Evolutionary conservation across 2,888 invertebrate genomes (phyloP).

Genomic region (Amphipyra berbera): DNA sequence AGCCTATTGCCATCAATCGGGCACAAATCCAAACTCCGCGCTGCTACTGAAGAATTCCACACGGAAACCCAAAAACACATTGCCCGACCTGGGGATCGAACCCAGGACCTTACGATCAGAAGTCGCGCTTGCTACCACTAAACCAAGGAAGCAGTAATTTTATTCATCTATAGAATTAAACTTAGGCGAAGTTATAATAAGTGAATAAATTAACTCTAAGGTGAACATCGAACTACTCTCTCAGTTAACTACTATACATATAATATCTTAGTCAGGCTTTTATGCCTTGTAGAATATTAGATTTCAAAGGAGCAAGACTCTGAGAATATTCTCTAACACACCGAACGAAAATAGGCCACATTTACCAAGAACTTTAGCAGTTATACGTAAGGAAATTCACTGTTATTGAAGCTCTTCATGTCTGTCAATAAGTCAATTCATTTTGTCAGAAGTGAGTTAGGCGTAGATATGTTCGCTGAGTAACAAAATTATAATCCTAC

Average conservation of each 20-base stretch:
- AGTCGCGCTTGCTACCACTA: no score
- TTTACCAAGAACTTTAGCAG: constrained; percentile 29
- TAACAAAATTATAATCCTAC: constrained; percentile 65
- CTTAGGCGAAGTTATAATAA: constrained; percentile 15
- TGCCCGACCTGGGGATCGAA: no score
- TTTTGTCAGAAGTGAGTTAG: constrained; percentile 38
- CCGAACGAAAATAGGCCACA: constrained; percentile 16
- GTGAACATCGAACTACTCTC: constrained; percentile 22
- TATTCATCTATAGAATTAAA: constrained; percentile 2
- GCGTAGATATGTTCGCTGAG: constrained; percentile 16
- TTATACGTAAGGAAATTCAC: constrained; percentile 21
- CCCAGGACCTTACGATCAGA: no score
- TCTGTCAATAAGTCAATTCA: constrained; percentile 48
- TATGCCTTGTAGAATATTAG: constrained; percentile 46
- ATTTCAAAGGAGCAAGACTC: constrained; percentile 31
- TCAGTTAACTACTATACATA: constrained; percentile 15
- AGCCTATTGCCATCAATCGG: no score
- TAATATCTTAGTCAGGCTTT: constrained; percentile 27
- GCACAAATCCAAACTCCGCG: no score
- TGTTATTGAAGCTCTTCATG: constrained; percentile 31
- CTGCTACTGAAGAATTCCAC: no score
- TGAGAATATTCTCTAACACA: constrained; percentile 36
- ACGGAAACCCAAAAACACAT: no score
- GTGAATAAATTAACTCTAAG: constrained; percentile 10
- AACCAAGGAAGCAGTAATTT: no score